Percentiles rank a stretch among this genome's conserved stretches.
Evolutionary conservation across 2,797 vertebrate genomes (phyloP).

Genomic region (Orientallactaga sibirica): DNA sequence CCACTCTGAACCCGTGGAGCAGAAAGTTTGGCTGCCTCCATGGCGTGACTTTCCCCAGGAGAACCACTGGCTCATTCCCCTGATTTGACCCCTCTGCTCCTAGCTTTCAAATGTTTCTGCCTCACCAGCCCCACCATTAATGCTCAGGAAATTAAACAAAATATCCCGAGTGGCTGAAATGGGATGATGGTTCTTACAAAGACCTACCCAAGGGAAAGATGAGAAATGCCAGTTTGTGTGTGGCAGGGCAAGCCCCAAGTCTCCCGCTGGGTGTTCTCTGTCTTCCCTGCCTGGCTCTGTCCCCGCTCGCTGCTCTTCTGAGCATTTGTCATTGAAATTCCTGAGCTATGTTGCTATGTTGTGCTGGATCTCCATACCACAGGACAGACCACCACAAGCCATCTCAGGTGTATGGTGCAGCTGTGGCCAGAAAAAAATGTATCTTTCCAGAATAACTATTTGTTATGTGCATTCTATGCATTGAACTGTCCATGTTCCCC

Average conservation of each 20-base stretch:
- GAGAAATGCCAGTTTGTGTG: neutral
- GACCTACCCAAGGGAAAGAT: neutral
- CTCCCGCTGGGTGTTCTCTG: neutral
- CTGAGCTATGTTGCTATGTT: neutral
- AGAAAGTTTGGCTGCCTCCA: constrained; percentile 15
- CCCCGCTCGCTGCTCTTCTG: neutral
- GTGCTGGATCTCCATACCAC: neutral
- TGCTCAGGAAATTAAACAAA: constrained; percentile 68
- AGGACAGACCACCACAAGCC: neutral
- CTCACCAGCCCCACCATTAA: neutral
- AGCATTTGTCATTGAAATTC: neutral
- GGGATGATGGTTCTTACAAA: neutral
- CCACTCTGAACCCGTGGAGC: neutral
- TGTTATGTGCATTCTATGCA: neutral
- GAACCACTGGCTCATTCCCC: neutral
- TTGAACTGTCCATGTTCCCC: constrained; percentile 16
- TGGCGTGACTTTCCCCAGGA: neutral
- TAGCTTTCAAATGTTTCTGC: constrained; percentile 36
- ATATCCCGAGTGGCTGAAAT: constrained; percentile 46
- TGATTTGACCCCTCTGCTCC: neutral
- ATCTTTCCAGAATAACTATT: neutral
- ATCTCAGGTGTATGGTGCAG: neutral
- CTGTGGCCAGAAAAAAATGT: neutral
- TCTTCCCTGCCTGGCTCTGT: neutral
- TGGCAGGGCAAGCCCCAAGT: neutral